These are phyloP conservation scores for Ganaspis brasiliensis DNA, from an alignment of 2,888 invertebrate genomes.

Conservation along the genomic window DNA sequence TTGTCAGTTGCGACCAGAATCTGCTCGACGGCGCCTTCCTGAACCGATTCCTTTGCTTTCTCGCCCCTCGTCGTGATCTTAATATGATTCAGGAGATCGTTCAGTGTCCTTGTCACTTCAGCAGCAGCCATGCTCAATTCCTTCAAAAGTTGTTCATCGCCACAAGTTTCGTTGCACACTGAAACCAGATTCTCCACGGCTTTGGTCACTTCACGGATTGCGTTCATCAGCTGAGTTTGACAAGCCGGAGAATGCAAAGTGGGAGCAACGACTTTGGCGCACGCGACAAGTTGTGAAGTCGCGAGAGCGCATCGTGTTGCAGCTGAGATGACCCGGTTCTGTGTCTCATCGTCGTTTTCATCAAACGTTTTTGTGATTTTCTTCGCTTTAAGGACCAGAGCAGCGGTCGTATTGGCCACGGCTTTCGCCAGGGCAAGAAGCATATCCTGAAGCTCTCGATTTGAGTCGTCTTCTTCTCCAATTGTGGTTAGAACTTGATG, in stretches of 20 bases:
- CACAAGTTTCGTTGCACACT: constrained; percentile 89
- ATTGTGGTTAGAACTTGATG: constrained; percentile 96
- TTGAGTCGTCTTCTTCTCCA: constrained; percentile 93
- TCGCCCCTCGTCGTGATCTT: constrained; percentile 86
- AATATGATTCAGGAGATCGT: constrained; percentile 94
- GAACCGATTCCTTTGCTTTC: constrained; percentile 85
- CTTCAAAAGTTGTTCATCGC: constrained; percentile 86
- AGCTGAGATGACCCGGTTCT: constrained; percentile 95
- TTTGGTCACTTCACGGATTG: constrained; percentile 95
- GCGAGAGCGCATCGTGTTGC: constrained; percentile 98
- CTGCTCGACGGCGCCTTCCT: constrained; percentile 91
- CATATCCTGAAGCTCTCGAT: constrained; percentile 93
- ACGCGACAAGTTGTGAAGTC: constrained; percentile 98
- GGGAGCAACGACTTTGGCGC: constrained; percentile 96
- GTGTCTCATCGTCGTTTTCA: constrained; percentile 86
- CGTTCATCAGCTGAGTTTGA: constrained; percentile 94
- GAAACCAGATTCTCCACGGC: constrained; percentile 94
- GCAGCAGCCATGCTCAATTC: constrained; percentile 92
- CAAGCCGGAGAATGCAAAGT: constrained; percentile 91
- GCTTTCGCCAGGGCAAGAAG: constrained; percentile 96
- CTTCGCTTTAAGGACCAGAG: constrained; percentile 97
- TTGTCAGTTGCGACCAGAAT: constrained; percentile 95
- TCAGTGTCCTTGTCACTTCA: constrained; percentile 93
- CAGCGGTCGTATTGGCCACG: constrained; percentile 98
- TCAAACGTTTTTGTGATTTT: constrained; percentile 95